Base-by-base conservation (phyloP, 2,797 vertebrate species). In the Eidolon dupreanum region DNA sequence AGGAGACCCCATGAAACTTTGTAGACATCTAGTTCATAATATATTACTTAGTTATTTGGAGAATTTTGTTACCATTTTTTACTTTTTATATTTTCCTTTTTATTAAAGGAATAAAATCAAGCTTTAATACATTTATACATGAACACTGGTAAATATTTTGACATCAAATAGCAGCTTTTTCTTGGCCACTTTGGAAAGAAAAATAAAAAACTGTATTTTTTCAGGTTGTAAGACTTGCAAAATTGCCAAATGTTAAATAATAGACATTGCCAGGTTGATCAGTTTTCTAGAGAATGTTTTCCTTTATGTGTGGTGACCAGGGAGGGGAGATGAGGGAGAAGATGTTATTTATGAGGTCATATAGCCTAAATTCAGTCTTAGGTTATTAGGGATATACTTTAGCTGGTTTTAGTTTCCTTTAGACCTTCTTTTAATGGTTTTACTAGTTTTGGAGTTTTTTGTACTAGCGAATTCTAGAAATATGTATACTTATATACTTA, bases 221-320 rank as follows among this genome's bases (percentile, higher is more conserved):
- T 93, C 1, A 61, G 6, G 79, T 88, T 96, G 79, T 55, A 96
- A 93, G 38, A 82, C 41, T 78, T 88, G 86, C n/a, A 65, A 81
- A 74, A 82, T 92, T 53, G 16, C 46, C 61, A 66, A 85, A 31
- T 61, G 28, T 88, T 93, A 46, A 77, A 71, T 84, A 68, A 71
- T 28, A 73, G 55, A 91, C 57, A 70, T 43, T 86, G 4, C 33
- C 57, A 22, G 55, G 7, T 81, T 75, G 55, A 17, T 88, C n/a
- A 38, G 24, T 68, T 88, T 95, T 68, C 73, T 31, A 73, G 26
- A 79, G 13, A 51, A 82, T 17, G 8, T 66, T 74, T 82, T 77
- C 31, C 24, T 91, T 71, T 74, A 8, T 85, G 1, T 88, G 26
- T 88, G 17, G 31, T 88, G 22, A 57, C 1, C 20, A n/a, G 33